Percentiles rank a stretch among this genome's conserved stretches.
phyloP scores from a whole-genome alignment of 1,140 invertebrate genomes.

The Ladona fulva region DNA sequence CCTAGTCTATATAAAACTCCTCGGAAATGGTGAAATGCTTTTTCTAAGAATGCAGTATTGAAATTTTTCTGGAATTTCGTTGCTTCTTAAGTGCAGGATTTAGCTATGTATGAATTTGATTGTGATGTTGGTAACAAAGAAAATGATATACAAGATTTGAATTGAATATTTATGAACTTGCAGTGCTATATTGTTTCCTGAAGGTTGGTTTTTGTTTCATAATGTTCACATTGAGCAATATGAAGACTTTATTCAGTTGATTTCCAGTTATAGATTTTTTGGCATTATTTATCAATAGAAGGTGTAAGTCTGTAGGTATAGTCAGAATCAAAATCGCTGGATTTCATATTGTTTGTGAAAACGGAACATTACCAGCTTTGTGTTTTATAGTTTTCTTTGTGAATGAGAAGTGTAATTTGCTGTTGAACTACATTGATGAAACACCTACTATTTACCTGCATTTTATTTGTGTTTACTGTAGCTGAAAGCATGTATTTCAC shows the following conservation, averaged over 20 bases:
- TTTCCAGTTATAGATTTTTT: background rate
- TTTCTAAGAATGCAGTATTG: background rate
- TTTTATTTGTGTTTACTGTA: background rate
- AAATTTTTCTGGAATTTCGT: background rate
- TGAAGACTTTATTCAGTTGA: background rate
- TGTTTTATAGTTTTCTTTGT: background rate
- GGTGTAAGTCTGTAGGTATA: background rate
- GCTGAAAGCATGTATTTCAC: background rate
- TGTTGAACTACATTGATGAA: background rate
- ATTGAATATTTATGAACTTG: background rate
- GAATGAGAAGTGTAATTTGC: background rate
- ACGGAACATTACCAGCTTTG: background rate
- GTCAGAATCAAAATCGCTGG: background rate
- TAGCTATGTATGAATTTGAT: background rate
- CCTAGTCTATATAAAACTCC: background rate
- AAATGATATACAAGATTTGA: background rate
- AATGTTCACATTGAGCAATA: background rate
- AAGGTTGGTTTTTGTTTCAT: background rate
- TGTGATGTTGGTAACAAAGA: background rate
- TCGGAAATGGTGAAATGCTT: slow-evolving; percentile 5
- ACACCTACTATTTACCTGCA: background rate
- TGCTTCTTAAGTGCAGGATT: background rate
- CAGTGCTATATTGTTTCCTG: background rate
- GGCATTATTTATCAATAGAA: background rate
- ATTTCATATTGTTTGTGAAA: background rate